phyloP scores from a whole-genome alignment of 2,888 invertebrate genomes.

The Drosophila anomalata region DNA sequence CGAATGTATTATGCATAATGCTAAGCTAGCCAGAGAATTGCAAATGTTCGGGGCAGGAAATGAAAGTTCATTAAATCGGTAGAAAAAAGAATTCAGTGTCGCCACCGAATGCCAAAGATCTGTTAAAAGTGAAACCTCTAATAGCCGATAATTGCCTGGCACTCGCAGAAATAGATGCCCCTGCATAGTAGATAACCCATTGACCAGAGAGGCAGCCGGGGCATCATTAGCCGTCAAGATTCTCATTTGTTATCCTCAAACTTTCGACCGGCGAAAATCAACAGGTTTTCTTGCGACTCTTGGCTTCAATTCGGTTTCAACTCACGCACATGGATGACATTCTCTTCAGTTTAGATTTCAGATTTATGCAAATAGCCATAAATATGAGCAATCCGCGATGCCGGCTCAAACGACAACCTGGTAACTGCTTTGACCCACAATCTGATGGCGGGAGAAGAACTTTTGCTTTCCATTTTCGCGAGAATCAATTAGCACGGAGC shows the following conservation, averaged over 20 bases:
- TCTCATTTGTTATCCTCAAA: constrained; percentile 56
- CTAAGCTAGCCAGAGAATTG: constrained; percentile 36
- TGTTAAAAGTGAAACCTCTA: constrained; percentile 67
- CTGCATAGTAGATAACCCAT: constrained; percentile 27
- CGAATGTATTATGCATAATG: constrained; percentile 23
- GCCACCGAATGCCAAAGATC: constrained; percentile 20
- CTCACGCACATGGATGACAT: constrained; percentile 52
- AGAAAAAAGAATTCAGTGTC: constrained; percentile 13
- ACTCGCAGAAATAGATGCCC: constrained; percentile 38
- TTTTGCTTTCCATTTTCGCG: constrained; percentile 63
- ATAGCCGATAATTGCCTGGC: constrained; percentile 48
- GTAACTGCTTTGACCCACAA: constrained; percentile 65
- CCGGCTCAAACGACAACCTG: constrained; percentile 35
- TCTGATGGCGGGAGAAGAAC: constrained; percentile 46
- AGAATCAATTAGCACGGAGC: constrained; percentile 43
- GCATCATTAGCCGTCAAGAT: constrained; percentile 59
- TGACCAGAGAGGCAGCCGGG: constrained; percentile 20
- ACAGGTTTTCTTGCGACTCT: constrained; percentile 39
- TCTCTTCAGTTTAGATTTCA: constrained; percentile 52
- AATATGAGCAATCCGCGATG: constrained; percentile 43
- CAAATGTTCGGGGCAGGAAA: constrained; percentile 46
- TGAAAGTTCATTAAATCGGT: constrained; percentile 53
- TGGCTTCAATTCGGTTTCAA: constrained; percentile 35
- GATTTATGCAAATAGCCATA: constrained; percentile 63
- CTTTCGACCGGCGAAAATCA: constrained; percentile 51